Base-by-base conservation (phyloP, 2,888 invertebrate species). In the Mycalesis mineus region DNA sequence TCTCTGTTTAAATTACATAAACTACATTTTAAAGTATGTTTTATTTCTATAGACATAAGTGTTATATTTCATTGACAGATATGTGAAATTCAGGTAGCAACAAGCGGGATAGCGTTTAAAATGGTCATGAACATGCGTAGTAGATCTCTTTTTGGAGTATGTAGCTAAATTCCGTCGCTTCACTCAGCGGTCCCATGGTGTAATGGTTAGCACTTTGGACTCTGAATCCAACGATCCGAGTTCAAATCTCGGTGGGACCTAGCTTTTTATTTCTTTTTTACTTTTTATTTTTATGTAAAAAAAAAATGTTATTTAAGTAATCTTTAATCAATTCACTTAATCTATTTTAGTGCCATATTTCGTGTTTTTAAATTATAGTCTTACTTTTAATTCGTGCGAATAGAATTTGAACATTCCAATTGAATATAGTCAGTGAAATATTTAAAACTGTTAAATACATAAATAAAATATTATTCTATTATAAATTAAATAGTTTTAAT, bases 221-320 rank as follows among this genome's bases (percentile, higher is more conserved):
- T 92, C 88, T 92, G 92, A 92, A 92, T 92, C 92, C 92, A 92
- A 91, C 93, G 93, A 93, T 93, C 93, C 92, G 93, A 93, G 93
- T 93, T 93, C 93, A 93, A 93, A 93, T 93, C 93, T 93, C 93
- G 93, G 93, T 93, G 93, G 93, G 91, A 93, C 93, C 93, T 86
- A 80, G 56, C 9, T 36, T 71, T 36, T 15, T 70, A n/a, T 40
- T 33, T 31, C 9, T 42, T 22, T 45, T 56, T 48, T n/a, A n/a
- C n/a, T 29, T 60, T 36, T 51, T 40, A 40, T 15, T 47, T 47
- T 13, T 17, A 28, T 29, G 41, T 41, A 41, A 40, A 41, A 1
- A 41, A n/a, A n/a, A n/a, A n/a, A n/a, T n/a, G n/a, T n/a, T 13
- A 9, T 33, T 33, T 33, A 9, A 33, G 33, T 9, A 33, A 7